Evolutionary conservation across 2,797 vertebrate genomes (phyloP), one percentile per base, ranked within the genome.

Genomic region (Ceyx erithaca): DNA sequence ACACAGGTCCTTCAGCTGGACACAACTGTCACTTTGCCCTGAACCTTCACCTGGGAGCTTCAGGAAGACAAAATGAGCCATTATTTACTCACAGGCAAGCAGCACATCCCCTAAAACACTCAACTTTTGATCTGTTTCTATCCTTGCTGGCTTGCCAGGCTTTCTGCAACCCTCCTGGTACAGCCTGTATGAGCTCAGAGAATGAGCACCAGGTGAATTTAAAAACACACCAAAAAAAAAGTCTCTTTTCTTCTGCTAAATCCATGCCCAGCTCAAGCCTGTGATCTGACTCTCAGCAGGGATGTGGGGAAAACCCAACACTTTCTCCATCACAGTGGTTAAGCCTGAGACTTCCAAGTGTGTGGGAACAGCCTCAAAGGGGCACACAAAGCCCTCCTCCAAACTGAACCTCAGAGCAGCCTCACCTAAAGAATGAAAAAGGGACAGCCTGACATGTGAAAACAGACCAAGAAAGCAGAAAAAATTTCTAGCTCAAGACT

Each of bases 261-360:
- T 14, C 11, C 1, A 20, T 6, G 12, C 28, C 20, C 51, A 67
- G 37, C 28, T 76, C 48, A 68, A 11, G 52, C 37, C 7, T 14
- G 25, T 25, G 35, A 17, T 82, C 26, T 77, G 64, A 31, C 17
- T 80, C 67, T 37, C 58, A 75, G 10, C 2, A 66, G 35, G 23
- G 15, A 26, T 10, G 6, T 23, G 28, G 15, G 3, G 26, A 16
- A n/a, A n/a, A 13, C 8, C 8, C 30, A 76, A 30, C 8, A 18
- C 28, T 10, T 77, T 45, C 14, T 73, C 52, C 61, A 72, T 19
- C 48, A 45, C 45, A 73, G 20, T 1, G 87, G 23, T 35, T 61
- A 55, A 73, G 30, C 40, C 30, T n/a, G 37, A 68, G 81, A 58
- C 7, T 55, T 0, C 0, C 0, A 1, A 48, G 33, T 2, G 63